Evolutionary conservation across 1,140 invertebrate species (phyloP).

Genomic region (Ceratina japonica): DNA sequence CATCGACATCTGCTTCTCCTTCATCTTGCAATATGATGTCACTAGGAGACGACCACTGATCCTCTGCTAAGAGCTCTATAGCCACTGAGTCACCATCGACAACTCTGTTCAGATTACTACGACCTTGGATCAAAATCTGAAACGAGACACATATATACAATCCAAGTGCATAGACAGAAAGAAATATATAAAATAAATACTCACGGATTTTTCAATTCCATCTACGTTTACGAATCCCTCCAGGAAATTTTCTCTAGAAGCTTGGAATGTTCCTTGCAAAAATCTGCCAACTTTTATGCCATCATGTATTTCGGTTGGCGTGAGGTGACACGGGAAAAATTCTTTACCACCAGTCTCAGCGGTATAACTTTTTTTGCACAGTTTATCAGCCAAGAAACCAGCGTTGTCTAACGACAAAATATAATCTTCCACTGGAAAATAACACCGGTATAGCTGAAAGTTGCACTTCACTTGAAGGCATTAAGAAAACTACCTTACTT

Average conservation of each 20-base stretch:
- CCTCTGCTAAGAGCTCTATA: slow-evolving; percentile 93
- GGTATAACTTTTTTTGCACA: slow-evolving; percentile 84
- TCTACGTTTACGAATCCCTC: slow-evolving; percentile 95
- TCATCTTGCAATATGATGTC: slow-evolving; percentile 92
- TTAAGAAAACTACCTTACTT: slow-evolving; percentile 78
- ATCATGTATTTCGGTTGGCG: slow-evolving; percentile 86
- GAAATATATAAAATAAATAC: slow-evolving; percentile 46
- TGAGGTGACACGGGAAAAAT: slow-evolving; percentile 92
- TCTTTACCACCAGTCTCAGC: slow-evolving; percentile 83
- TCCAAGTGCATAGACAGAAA: slow-evolving; percentile 7
- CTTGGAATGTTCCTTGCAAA: slow-evolving; percentile 91
- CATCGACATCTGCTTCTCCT: slow-evolving; percentile 79
- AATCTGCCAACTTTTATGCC: slow-evolving; percentile 90
- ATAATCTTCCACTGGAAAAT: slow-evolving; percentile 74
- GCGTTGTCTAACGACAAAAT: slow-evolving; percentile 76
- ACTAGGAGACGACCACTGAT: slow-evolving; percentile 93
- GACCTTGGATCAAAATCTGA: slow-evolving; percentile 94
- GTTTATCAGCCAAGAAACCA: slow-evolving; percentile 87
- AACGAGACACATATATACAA: slow-evolving; percentile 52
- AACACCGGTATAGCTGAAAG: neutral
- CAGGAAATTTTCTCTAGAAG: slow-evolving; percentile 94
- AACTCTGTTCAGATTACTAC: slow-evolving; percentile 93
- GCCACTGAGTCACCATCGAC: slow-evolving; percentile 97
- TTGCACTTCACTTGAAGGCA: neutral
- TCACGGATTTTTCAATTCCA: slow-evolving; percentile 86